A percentile compares a stretch with the other conserved stretches of the same genome.
Conservation (phyloP, 2,113 vertebrate species). For the Ctenomys sociabilis region DNA sequence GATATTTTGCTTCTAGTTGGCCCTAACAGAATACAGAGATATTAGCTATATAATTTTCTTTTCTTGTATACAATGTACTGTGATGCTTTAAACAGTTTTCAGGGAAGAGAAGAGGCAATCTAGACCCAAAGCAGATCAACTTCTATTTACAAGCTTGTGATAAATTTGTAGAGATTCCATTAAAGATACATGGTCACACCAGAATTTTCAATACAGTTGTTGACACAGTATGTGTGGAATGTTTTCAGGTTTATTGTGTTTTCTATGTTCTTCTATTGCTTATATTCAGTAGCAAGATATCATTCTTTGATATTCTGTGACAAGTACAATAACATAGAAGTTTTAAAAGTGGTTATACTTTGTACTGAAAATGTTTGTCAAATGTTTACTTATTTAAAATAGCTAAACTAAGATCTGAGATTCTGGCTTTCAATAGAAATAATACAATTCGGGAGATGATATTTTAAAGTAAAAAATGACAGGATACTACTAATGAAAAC, state of each 20-base stretch:
- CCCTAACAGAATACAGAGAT: neutral
- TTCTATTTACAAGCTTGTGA: neutral
- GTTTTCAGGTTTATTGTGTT: neutral
- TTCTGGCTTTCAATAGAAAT: neutral
- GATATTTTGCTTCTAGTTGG: slow-evolving; percentile 57
- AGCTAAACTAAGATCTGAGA: slow-evolving; percentile 11
- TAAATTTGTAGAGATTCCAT: neutral
- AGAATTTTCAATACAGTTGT: neutral
- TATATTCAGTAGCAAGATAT: neutral
- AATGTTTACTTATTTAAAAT: slow-evolving; percentile 11
- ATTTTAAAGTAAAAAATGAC: slow-evolving; percentile 15
- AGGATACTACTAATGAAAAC: neutral
- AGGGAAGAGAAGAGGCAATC: neutral
- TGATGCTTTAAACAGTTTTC: slow-evolving; percentile 40
- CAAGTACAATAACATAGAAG: neutral
- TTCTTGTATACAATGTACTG: neutral
- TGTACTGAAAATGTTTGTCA: neutral
- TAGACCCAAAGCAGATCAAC: neutral
- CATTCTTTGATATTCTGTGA: slow-evolving; percentile 32
- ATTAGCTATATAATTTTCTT: slow-evolving; percentile 46
- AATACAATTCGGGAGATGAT: neutral
- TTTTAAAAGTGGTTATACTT: neutral
- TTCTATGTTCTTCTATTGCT: neutral
- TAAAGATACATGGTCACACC: neutral
- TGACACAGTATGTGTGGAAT: neutral